Conservation (phyloP, 30 jellyfish, hydroid and myxozoan species). For the Pseudorhiza aurosa region DNA sequence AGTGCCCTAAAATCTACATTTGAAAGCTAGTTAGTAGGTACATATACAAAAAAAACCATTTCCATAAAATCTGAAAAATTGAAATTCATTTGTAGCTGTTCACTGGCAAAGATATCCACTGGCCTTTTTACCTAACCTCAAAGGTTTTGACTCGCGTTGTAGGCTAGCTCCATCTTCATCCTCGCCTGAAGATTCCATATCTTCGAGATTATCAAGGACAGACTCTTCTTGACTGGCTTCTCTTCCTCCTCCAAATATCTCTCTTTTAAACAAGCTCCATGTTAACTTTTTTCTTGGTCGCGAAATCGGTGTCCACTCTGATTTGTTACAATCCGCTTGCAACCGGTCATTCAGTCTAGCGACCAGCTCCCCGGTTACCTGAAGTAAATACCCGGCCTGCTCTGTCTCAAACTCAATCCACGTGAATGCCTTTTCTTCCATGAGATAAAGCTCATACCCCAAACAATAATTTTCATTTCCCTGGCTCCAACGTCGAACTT, state of each 20-base stretch:
- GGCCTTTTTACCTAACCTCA: neutral
- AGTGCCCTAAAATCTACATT: no score
- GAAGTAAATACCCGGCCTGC: slow-evolving; percentile 84
- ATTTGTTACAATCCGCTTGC: slow-evolving; percentile 61
- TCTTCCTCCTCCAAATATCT: slow-evolving; percentile 65
- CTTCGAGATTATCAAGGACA: slow-evolving; percentile 47
- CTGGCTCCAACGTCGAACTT: slow-evolving; percentile 91
- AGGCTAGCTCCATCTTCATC: slow-evolving; percentile 27
- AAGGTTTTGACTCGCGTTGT: neutral
- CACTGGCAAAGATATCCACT: neutral
- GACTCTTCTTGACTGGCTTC: slow-evolving; percentile 39
- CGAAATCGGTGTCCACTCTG: slow-evolving; percentile 63
- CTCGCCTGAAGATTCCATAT: slow-evolving; percentile 12
- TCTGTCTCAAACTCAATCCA: slow-evolving; percentile 83
- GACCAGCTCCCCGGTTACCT: slow-evolving; percentile 78
- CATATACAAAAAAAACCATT: no score
- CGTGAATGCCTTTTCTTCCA: slow-evolving; percentile 80
- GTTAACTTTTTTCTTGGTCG: slow-evolving; percentile 45
- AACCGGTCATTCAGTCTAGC: slow-evolving; percentile 50
- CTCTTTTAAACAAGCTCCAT: slow-evolving; percentile 79
- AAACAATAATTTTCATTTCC: slow-evolving; percentile 51
- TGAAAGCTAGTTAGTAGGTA: no score
- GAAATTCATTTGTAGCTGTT: no score
- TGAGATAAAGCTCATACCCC: slow-evolving; percentile 71
- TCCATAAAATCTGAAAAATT: no score